These are phyloP conservation scores for Forbesichthys papilliferus DNA, from an alignment of 2,113 vertebrate species.

Conservation along the genomic window DNA sequence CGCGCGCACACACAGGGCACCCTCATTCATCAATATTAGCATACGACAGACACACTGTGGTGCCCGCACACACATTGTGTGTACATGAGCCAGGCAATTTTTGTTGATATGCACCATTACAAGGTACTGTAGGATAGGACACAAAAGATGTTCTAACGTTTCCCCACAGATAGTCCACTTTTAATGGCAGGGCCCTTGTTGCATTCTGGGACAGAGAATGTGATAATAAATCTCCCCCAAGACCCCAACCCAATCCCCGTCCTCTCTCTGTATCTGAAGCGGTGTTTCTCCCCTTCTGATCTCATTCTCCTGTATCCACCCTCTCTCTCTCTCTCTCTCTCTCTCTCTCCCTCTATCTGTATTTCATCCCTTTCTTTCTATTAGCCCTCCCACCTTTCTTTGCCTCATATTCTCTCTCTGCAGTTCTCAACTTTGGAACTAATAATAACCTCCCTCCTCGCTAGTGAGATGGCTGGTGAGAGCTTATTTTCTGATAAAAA, in stretches of 20 bases:
- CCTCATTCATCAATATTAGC: constrained; percentile 69
- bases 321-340: neutral
- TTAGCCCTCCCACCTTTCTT: constrained; percentile 37
- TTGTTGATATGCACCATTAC: constrained; percentile 36
- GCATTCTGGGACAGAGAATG: constrained; percentile 27
- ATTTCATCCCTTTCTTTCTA: constrained; percentile 16
- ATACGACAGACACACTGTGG: constrained; percentile 8
- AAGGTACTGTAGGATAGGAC: constrained; percentile 32
- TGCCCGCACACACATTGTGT: neutral
- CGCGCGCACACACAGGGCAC: constrained; percentile 1
- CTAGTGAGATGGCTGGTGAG: constrained; percentile 23
- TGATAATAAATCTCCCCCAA: constrained; percentile 35
- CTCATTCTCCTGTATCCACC: neutral
- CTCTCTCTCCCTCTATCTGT: neutral
- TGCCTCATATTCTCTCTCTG: constrained; percentile 12
- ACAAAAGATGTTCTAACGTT: constrained; percentile 26
- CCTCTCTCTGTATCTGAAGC: neutral
- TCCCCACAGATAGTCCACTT: constrained; percentile 50
- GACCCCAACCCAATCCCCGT: neutral
- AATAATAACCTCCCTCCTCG: neutral
- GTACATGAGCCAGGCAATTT: constrained; percentile 19
- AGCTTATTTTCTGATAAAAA: constrained; percentile 77
- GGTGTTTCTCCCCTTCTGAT: neutral
- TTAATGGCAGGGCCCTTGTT: constrained; percentile 29
- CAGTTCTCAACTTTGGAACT: constrained; percentile 16